Conservation (phyloP, 2,888 invertebrate genomes). For the Loripinus fragilis region DNA sequence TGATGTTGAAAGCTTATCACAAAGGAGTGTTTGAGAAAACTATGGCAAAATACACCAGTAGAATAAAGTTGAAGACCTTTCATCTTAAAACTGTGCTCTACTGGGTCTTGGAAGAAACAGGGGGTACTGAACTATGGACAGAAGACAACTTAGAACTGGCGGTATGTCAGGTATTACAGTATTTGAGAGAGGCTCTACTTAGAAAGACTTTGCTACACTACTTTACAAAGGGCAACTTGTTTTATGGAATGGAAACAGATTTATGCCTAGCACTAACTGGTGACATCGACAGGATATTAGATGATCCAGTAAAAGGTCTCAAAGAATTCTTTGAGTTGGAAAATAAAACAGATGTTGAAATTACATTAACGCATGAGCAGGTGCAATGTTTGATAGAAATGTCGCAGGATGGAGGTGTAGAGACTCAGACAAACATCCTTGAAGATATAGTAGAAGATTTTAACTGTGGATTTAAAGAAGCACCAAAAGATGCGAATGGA, state of each 20-base stretch:
- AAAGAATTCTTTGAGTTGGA: constrained; percentile 31
- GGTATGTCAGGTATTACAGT: too few species aligned
- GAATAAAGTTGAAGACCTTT: constrained; percentile 49
- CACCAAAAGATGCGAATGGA: constrained; percentile 22
- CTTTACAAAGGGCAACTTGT: too few species aligned
- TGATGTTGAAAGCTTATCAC: too few species aligned
- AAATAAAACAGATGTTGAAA: constrained; percentile 16
- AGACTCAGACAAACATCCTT: constrained; percentile 19
- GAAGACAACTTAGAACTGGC: too few species aligned
- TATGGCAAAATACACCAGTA: neutral
- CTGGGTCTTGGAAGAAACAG: too few species aligned
- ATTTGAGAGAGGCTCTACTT: too few species aligned
- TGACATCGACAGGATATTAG: constrained; percentile 22
- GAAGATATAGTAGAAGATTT: constrained; percentile 44
- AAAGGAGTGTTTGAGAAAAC: constrained; percentile 38
- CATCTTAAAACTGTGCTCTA: constrained; percentile 60
- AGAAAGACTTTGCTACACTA: too few species aligned
- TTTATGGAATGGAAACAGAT: too few species aligned
- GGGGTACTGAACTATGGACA: constrained; percentile 12
- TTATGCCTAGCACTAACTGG: constrained; percentile 8
- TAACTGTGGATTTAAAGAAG: constrained; percentile 36
- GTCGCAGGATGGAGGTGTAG: constrained; percentile 35
- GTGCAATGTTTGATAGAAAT: constrained; percentile 25
- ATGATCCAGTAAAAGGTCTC: constrained; percentile 30
- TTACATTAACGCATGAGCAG: constrained; percentile 30